Percentiles rank a stretch among this genome's conserved stretches.
phyloP scores from a whole-genome alignment of 2,113 vertebrate genomes.

The Calyptommatus sinebrachiatus region DNA sequence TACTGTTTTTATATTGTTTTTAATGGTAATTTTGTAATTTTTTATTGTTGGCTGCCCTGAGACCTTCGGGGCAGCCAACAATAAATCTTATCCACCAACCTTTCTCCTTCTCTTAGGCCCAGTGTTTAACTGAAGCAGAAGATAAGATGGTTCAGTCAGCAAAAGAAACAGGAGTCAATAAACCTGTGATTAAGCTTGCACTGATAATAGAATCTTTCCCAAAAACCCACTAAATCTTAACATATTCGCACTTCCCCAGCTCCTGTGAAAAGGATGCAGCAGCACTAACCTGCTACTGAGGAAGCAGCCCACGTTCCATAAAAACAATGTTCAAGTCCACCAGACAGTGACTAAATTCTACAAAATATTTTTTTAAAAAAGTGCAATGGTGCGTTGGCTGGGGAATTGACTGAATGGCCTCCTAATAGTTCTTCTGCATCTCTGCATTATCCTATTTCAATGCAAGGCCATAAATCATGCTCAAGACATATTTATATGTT shows the following conservation, averaged over 20 bases:
- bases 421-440: slow-evolving; percentile 16
- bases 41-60: no score
- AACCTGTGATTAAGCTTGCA: not conserved
- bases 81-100: not conserved
- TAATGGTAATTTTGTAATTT: no score
- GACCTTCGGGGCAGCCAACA: no score
- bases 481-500: slow-evolving; percentile 25
- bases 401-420: slow-evolving; percentile 25
- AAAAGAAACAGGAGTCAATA: not conserved
- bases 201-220: not conserved
- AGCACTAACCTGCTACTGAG: not conserved
- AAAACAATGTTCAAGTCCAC: slow-evolving; percentile 3
- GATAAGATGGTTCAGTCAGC: not conserved
- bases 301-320: not conserved
- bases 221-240: no score
- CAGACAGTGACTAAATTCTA: slow-evolving; percentile 16
- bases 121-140: not conserved
- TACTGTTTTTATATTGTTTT: no score
- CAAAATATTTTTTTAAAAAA: slow-evolving; percentile 9
- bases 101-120: not conserved
- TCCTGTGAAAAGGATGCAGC: not conserved
- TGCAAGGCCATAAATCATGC: slow-evolving; percentile 13
- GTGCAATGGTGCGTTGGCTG: not conserved
- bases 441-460: slow-evolving; percentile 15
- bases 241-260: not conserved